Conservation (phyloP, 35 echinoderm and acorn worm species). For the Diadema setosum region DNA sequence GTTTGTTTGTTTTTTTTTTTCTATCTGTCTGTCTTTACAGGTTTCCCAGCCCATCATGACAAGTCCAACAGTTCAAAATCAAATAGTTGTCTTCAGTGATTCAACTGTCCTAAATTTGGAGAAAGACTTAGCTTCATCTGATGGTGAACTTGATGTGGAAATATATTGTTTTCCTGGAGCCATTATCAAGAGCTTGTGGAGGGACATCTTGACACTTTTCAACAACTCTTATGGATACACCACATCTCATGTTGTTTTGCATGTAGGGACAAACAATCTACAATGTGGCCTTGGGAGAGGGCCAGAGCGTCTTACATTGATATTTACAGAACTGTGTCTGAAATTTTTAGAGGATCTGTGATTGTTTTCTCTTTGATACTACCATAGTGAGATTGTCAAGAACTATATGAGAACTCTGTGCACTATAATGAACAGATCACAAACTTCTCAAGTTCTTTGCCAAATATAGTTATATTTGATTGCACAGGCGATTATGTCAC, state of each 20-base stretch:
- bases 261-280: neutral
- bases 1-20: too few species aligned
- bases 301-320: neutral
- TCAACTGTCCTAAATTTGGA: too few species aligned
- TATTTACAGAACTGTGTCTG: neutral
- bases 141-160: too few species aligned
- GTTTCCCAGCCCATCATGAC: too few species aligned
- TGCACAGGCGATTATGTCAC: neutral
- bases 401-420: neutral
- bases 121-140: too few species aligned
- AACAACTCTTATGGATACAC: too few species aligned
- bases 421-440: neutral
- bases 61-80: too few species aligned
- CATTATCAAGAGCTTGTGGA: too few species aligned
- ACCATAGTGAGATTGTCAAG: neutral
- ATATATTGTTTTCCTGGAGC: too few species aligned
- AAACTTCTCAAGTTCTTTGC: neutral
- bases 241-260: neutral
- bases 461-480: neutral
- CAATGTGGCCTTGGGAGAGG: neutral
- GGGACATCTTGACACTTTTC: too few species aligned
- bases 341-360: neutral
- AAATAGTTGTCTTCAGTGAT: too few species aligned
- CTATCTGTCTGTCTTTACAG: too few species aligned
- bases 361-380: neutral